These are phyloP conservation scores for Garrulus glandarius DNA, from an alignment of 2,797 vertebrate species.

Conservation along the genomic window DNA sequence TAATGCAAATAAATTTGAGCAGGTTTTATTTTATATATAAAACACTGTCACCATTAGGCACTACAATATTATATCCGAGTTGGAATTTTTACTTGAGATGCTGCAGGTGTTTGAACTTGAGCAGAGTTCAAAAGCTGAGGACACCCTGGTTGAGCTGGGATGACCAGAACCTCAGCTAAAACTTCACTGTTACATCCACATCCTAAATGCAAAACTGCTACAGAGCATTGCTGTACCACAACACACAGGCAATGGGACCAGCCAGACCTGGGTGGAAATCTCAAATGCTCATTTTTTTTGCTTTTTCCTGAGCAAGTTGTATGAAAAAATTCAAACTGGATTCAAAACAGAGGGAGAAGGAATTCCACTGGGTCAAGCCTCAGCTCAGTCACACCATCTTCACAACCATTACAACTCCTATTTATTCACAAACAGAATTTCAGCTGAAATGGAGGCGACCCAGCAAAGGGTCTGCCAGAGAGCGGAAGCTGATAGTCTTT, in stretches of 20 bases:
- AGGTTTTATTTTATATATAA: not conserved
- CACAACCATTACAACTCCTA: not conserved
- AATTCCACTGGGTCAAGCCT: not conserved
- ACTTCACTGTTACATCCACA: not conserved
- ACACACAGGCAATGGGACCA: rapidly evolving
- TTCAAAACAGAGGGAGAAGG: not conserved
- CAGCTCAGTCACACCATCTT: not conserved
- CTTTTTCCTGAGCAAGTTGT: not conserved
- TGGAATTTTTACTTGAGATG: not conserved
- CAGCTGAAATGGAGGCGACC: not conserved
- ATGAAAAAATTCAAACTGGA: not conserved
- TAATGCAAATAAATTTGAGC: not conserved
- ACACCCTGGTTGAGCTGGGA: not conserved
- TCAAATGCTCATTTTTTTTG: not conserved
- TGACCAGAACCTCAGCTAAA: not conserved
- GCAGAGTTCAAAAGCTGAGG: not conserved
- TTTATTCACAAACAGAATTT: not conserved
- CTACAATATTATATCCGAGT: not conserved
- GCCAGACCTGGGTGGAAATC: not conserved
- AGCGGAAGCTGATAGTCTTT: not conserved
- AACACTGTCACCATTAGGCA: not conserved
- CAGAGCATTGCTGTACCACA: not conserved
- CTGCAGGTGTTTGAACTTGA: not conserved
- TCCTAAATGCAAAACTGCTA: not conserved
- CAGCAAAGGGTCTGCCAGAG: not conserved